phyloP scores from a whole-genome alignment of 2,113 vertebrate genomes.

The Cololabis saira region DNA sequence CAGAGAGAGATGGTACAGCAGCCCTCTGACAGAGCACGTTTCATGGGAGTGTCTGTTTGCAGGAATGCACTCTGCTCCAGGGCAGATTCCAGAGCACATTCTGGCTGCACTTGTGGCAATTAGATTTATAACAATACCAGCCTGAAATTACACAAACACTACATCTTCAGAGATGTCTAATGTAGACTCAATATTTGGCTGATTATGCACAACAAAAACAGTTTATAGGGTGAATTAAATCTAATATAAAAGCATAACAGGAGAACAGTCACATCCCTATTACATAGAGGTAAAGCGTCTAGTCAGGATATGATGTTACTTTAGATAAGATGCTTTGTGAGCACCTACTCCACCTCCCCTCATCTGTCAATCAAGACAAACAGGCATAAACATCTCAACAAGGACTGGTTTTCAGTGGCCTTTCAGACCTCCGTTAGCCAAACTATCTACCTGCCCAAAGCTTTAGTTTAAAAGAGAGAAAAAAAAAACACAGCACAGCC shows the following conservation, averaged over 20 bases:
- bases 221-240: conserved; percentile 27
- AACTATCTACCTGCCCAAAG: conserved; percentile 39
- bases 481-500: conserved; percentile 7
- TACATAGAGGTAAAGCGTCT: conserved; percentile 35
- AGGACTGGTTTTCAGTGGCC: conserved; percentile 52
- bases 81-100: conserved; percentile 44
- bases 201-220: background rate
- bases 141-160: background rate
- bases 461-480: conserved; percentile 1
- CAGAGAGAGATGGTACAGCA: conserved; percentile 39
- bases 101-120: conserved; percentile 40
- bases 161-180: background rate
- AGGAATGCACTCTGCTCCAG: conserved; percentile 64
- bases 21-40: conserved; percentile 67
- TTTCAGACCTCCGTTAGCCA: conserved; percentile 51
- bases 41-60: conserved; percentile 67
- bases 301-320: conserved; percentile 48
- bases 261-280: conserved; percentile 43
- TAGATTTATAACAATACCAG: conserved; percentile 24
- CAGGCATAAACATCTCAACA: conserved; percentile 21
- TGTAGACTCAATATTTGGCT: background rate
- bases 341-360: conserved; percentile 18
- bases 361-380: conserved; percentile 36
- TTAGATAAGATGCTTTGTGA: conserved; percentile 49
- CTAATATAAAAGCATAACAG: conserved; percentile 43